Base-by-base conservation (phyloP, 1,140 invertebrate genomes). In the Drosophila prosaltans region DNA sequence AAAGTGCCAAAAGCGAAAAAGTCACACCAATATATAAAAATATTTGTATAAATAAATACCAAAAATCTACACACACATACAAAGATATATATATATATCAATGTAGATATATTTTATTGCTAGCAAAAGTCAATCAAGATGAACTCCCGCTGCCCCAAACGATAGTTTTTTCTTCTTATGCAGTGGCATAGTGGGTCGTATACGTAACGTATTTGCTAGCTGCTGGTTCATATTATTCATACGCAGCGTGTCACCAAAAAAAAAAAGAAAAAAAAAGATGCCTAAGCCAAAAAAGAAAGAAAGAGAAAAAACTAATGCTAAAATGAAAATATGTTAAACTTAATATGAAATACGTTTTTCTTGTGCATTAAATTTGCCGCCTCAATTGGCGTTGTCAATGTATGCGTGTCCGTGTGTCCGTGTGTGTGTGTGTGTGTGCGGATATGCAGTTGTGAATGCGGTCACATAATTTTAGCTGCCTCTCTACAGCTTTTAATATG, bases 301-400 rank as follows among this genome's bases (percentile, higher is more conserved):
- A 60, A 67, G n/a, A 62, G 40, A 54, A 61, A 28, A 65, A 26
- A 28, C 21, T 16, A 55, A 66, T 32, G 43, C 21, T 9, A 61
- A 60, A 59, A 58, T 57, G 24, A 67, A 78, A 71, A 61, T 45
- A 66, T 72, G 70, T 67, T 69, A 69, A 83, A 74, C 72, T 82
- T 74, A 89, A 83, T 88, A 80, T 88, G 71, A 86, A 82, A 86
- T 82, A 82, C 67, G 81, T 77, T 80, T 81, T 80, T 88, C 62
- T 72, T 64, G 83, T 82, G 83, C 77, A 86, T 89, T 86, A 74
- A 88, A 88, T 89, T 83, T 80, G 75, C 66, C 70, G 65, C 75
- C 76, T 82, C 82, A 88, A 86, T 82, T 82, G 79, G 51, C 82
- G 10, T 55, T 8, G 45, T 51, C 45, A 26, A 26, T 10, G 21